Conservation (phyloP, 1,140 invertebrate species). For the Drosophila repletoides region DNA sequence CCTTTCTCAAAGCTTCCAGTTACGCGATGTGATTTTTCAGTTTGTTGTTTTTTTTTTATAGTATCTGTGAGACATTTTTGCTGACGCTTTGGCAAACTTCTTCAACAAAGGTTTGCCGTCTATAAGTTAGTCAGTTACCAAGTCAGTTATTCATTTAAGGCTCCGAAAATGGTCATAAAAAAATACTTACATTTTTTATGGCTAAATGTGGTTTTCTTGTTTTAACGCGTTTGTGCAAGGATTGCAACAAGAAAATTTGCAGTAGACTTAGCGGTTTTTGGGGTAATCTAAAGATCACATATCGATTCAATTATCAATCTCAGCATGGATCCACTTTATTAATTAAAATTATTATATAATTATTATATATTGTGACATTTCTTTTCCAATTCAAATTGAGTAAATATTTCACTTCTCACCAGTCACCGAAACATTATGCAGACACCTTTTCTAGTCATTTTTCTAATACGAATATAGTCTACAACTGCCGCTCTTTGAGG, state of each 20-base stretch:
- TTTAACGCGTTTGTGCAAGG: slow-evolving; percentile 13
- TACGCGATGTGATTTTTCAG: slow-evolving; percentile 17
- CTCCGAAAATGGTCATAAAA: slow-evolving; percentile 59
- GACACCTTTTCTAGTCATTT: slow-evolving; percentile 10
- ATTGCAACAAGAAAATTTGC: slow-evolving; percentile 17
- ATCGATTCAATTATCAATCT: neutral
- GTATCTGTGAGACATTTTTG: slow-evolving; percentile 34
- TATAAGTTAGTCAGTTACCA: slow-evolving; percentile 40
- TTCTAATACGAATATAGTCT: neutral
- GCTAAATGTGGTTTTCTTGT: slow-evolving; percentile 74
- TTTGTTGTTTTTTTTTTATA: neutral
- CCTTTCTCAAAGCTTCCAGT: slow-evolving; percentile 29
- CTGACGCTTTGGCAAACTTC: slow-evolving; percentile 33
- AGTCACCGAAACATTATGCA: slow-evolving; percentile 3
- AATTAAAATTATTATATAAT: neutral
- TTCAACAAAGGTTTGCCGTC: slow-evolving; percentile 35
- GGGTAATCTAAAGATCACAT: neutral
- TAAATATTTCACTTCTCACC: slow-evolving; percentile 6
- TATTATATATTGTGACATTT: neutral
- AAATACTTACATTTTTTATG: slow-evolving; percentile 54
- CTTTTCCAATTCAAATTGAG: neutral
- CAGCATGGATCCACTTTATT: neutral
- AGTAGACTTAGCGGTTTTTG: neutral
- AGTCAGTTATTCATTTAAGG: slow-evolving; percentile 59
- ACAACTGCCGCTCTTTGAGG: slow-evolving; percentile 1